These are phyloP conservation scores for Pocillopora damicornis DNA, from an alignment of 64 coral and sea anemone species.

Conservation along the genomic window DNA sequence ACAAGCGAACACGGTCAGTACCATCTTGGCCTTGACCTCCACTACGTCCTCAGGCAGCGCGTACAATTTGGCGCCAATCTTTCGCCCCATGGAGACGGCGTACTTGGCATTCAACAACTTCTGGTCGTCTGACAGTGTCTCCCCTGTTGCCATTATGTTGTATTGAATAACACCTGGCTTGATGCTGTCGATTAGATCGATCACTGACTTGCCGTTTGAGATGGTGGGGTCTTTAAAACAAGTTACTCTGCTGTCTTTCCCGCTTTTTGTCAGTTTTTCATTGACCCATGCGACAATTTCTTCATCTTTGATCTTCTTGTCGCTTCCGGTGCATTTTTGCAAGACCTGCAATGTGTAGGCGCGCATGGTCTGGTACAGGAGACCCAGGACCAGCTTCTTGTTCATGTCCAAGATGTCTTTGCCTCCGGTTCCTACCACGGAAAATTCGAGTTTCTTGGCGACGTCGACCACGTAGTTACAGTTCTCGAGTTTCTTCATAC, in stretches of 20 bases:
- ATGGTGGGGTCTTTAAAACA: slow-evolving; percentile 85
- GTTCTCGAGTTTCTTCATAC: slow-evolving; percentile 97
- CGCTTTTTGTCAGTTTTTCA: slow-evolving; percentile 62
- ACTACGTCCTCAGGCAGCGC: slow-evolving; percentile 94
- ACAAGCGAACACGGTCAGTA: slow-evolving; percentile 94
- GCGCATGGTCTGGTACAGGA: slow-evolving; percentile 91
- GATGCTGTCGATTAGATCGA: slow-evolving; percentile 91
- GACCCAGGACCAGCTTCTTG: slow-evolving; percentile 66
- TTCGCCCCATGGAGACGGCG: slow-evolving; percentile 95
- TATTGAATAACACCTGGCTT: slow-evolving; percentile 78
- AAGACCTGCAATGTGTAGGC: slow-evolving; percentile 81
- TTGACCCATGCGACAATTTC: slow-evolving; percentile 85
- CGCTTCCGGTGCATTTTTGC: slow-evolving; percentile 71
- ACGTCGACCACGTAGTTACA: slow-evolving; percentile 84
- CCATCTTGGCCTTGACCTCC: slow-evolving; percentile 95
- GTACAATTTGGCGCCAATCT: slow-evolving; percentile 76
- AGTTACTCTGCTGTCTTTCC: slow-evolving; percentile 54
- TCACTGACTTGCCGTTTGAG: slow-evolving; percentile 47
- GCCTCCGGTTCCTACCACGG: slow-evolving; percentile 88
- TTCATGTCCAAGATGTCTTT: slow-evolving; percentile 78
- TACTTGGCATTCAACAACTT: slow-evolving; percentile 92
- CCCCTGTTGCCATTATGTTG: slow-evolving; percentile 21
- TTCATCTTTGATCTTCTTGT: slow-evolving; percentile 74
- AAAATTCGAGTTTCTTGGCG: slow-evolving; percentile 86
- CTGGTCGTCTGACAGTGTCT: slow-evolving; percentile 28